phyloP scores from a whole-genome alignment of 1,140 invertebrate species.

The Drosophila sproati region DNA sequence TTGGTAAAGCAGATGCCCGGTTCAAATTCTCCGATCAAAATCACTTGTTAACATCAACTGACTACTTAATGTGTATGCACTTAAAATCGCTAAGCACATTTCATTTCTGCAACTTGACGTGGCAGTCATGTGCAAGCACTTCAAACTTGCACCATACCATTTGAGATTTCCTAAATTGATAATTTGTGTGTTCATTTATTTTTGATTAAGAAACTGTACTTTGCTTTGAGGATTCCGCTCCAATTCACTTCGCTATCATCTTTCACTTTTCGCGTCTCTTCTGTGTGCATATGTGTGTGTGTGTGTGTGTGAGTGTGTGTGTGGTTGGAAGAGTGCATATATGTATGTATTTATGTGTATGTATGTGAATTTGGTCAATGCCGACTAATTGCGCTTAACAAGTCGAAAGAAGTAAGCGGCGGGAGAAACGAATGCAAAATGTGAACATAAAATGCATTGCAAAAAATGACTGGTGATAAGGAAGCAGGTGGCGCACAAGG shows the following conservation, averaged over 20 bases:
- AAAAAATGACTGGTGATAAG: constrained; percentile 11
- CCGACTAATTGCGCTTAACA: constrained; percentile 74
- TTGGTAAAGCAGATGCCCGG: no score
- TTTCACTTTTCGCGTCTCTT: background rate
- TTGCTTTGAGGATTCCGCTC: background rate
- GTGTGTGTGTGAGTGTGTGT: background rate
- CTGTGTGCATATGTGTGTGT: background rate
- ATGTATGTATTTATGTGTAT: constrained; percentile 15
- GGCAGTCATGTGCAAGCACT: no score
- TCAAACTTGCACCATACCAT: no score
- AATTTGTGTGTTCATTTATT: background rate
- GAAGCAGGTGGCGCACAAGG: background rate
- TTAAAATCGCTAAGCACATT: no score
- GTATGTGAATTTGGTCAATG: constrained; percentile 58
- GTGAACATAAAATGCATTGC: constrained; percentile 46
- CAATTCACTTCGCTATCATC: background rate
- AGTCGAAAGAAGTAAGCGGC: constrained; percentile 46
- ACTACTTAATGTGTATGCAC: no score
- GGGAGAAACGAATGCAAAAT: constrained; percentile 24
- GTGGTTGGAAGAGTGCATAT: background rate
- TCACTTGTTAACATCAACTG: no score
- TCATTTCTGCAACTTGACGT: no score
- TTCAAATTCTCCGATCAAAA: no score
- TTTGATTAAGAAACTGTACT: background rate
- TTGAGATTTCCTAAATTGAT: background rate